Percentiles rank a stretch among this genome's conserved stretches.
phyloP scores from a whole-genome alignment of 2,888 invertebrate species.

The Trachelus tabidus region DNA sequence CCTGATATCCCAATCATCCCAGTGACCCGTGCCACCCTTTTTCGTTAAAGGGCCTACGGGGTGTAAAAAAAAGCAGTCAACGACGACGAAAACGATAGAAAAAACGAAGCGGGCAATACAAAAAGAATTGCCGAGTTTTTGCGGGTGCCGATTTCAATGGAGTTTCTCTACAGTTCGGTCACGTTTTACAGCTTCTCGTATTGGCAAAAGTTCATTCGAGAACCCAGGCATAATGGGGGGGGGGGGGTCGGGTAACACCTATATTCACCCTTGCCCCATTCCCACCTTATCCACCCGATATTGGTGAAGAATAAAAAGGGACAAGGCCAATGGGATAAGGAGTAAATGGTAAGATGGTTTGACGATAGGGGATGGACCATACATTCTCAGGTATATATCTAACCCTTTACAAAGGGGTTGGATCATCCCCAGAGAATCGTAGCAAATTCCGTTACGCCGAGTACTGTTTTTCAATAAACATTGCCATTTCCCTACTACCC shows the following conservation, averaged over 20 bases:
- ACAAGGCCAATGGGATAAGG: too few relatives aligned
- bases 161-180: conserved; percentile 19
- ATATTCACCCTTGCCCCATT: too few relatives aligned
- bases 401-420: not conserved
- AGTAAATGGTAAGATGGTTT: too few relatives aligned
- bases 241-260: too few relatives aligned
- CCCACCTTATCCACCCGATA: too few relatives aligned
- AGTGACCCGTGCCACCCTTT: too few relatives aligned
- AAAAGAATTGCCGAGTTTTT: conserved; percentile 14
- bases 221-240: not conserved
- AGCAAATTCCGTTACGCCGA: conserved; percentile 16
- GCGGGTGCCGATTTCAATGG: conserved; percentile 21
- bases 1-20: too few relatives aligned
- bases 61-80: too few relatives aligned
- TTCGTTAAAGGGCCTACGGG: too few relatives aligned
- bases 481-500: conserved; percentile 2
- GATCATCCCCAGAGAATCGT: conserved; percentile 6
- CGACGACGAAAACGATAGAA: too few relatives aligned
- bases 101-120: not conserved
- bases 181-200: conserved; percentile 20
- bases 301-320: too few relatives aligned
- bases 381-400: not conserved
- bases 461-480: conserved; percentile 18
- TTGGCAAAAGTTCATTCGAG: conserved; percentile 22
- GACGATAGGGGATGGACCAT: not conserved